phyloP scores from a whole-genome alignment of 2,113 vertebrate species.

The Atrichornis clamosus region DNA sequence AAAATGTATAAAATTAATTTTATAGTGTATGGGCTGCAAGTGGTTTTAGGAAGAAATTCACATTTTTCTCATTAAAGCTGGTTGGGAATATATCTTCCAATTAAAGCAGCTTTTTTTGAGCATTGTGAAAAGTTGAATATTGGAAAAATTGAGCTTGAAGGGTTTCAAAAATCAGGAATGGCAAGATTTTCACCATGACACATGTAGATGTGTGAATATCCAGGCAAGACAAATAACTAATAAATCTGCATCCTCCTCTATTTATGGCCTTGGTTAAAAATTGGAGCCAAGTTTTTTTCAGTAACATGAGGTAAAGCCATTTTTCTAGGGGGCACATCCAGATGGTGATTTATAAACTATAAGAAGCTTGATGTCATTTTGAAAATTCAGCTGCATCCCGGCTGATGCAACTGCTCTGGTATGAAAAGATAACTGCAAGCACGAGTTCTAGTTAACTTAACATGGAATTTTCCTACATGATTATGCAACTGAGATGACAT shows the following conservation, averaged over 20 bases:
- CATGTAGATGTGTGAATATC: not conserved
- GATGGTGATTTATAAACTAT: constrained; percentile 47
- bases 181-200: not conserved
- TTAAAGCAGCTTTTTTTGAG: not conserved
- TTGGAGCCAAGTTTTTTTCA: constrained; percentile 14
- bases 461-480: not conserved
- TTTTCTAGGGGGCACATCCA: constrained; percentile 10
- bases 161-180: not conserved
- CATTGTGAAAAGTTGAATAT: not conserved
- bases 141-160: not conserved
- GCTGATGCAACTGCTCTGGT: constrained; percentile 1
- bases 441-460: not conserved
- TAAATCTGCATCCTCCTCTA: constrained; percentile 36
- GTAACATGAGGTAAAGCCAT: constrained; percentile 24
- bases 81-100: not conserved
- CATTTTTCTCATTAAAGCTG: not conserved
- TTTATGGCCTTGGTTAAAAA: constrained; percentile 51
- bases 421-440: not conserved
- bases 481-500: not conserved
- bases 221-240: constrained; percentile 25
- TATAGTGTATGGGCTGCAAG: not conserved
- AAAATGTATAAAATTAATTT: not conserved
- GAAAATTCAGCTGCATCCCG: not conserved
- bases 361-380: constrained; percentile 17
- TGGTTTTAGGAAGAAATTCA: not conserved